Percentiles rank a stretch among this genome's conserved stretches.
phyloP scores from a whole-genome alignment of 1,140 invertebrate genomes.

The Drosophila kikkawai region DNA sequence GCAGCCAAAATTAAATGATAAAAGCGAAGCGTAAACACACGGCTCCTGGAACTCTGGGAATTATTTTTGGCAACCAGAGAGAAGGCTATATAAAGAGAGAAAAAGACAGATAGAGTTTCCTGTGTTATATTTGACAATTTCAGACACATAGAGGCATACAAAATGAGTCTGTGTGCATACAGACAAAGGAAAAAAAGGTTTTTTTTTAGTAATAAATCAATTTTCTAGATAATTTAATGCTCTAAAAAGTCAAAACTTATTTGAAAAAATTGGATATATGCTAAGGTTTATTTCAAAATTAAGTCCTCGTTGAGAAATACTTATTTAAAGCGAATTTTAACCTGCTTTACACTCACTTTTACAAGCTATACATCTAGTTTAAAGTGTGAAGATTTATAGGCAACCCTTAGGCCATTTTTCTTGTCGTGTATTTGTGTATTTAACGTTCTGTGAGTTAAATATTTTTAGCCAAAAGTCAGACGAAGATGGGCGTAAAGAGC shows the following conservation, averaged over 20 bases:
- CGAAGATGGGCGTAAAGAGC: slow-evolving; percentile 54
- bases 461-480: slow-evolving; percentile 79
- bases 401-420: neutral
- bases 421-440: slow-evolving; percentile 36
- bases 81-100: neutral
- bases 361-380: neutral
- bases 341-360: neutral
- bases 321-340: neutral
- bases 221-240: neutral
- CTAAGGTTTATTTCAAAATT: neutral
- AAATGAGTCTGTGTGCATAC: neutral
- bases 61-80: slow-evolving; percentile 62
- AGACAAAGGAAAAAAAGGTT: neutral
- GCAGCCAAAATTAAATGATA: slow-evolving; percentile 75
- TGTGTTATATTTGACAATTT: slow-evolving; percentile 71
- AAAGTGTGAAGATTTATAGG: neutral
- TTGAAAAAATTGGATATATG: neutral
- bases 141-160: slow-evolving; percentile 31
- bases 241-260: fast-evolving
- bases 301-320: neutral
- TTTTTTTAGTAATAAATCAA: neutral
- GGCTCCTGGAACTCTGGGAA: slow-evolving; percentile 41
- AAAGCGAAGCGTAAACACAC: slow-evolving; percentile 56
- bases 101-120: slow-evolving; percentile 33
- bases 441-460: slow-evolving; percentile 69